Evolutionary conservation across 35 echinoderm and acorn worm species (phyloP), one percentile per base, ranked within the genome.

Genomic region (Heliocidaris tuberculata): DNA sequence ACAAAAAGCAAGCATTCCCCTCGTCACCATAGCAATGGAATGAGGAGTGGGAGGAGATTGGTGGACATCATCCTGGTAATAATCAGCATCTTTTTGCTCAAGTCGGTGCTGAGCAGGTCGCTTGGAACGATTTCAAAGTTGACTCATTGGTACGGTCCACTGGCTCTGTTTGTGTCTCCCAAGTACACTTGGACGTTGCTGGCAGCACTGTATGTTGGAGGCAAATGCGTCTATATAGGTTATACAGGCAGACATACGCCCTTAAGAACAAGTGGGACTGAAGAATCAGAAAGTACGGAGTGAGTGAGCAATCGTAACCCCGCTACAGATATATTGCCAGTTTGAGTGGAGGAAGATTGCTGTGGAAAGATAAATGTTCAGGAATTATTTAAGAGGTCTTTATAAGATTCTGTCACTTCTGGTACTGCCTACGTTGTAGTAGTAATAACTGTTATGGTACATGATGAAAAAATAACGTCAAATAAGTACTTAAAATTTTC

Each of bases 31-130:
- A 48, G 50, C 31, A 93, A 93, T 48, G 11, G 29, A 13, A 93
- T n/a, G 3, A 30, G 32, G 50, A 93, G 32, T 31, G 48, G 91
- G 11, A 32, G 50, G 91, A 49, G 91, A 59, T 32, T 93, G 15
- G 19, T 59, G 29, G 91, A 93, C 49, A 30, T 93, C n/a, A 13
- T 30, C 17, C 91, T 49, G 0, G 48, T 93, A 47, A 93, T 93
- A 12, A 31, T 93, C 50, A 93, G 91, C 50, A 13, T 93, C 11
- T 93, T 93, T 59, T n/a, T 93, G 91, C 91, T 93, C 48, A 49
- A 93, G 50, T 49, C 29, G 48, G 91, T 48, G 9, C 16, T 93
- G 48, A 31, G 48, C 50, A 12, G 91, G 48, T 32, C 91, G 13
- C 49, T 93, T 5, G n/a, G 50, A 2, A 93, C 91, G 17, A 50